These are phyloP conservation scores for Stenurella melanura DNA, from an alignment of 2,888 invertebrate genomes.

Conservation along the genomic window DNA sequence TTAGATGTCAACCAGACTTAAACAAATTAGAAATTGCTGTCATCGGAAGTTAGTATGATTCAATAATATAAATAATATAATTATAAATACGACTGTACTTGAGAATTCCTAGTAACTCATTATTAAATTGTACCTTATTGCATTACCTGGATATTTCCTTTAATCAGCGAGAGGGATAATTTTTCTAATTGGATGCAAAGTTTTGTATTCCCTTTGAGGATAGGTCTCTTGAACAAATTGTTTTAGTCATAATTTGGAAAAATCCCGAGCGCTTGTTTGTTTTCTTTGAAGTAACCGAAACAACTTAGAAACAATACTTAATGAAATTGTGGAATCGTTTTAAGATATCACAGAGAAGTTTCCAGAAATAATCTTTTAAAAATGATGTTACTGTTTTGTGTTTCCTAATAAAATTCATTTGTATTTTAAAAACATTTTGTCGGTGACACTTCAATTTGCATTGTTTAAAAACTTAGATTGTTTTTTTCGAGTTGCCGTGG, in stretches of 20 bases:
- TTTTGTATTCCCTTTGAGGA: background rate
- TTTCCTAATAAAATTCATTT: conserved; percentile 32
- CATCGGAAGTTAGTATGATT: too few species aligned
- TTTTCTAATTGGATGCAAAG: background rate
- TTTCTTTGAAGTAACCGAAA: conserved; percentile 10
- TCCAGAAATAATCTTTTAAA: conserved; percentile 10
- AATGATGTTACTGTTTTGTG: conserved; percentile 17
- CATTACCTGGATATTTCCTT: background rate
- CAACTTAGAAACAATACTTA: background rate
- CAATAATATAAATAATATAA: background rate
- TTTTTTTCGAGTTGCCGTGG: conserved; percentile 51
- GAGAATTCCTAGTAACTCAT: background rate
- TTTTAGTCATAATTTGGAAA: conserved; percentile 23
- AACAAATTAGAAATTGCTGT: too few species aligned
- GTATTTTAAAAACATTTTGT: conserved; percentile 44
- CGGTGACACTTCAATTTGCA: conserved; percentile 57
- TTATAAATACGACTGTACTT: background rate
- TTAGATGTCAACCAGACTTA: too few species aligned
- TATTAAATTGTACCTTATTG: background rate
- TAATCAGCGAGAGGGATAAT: background rate
- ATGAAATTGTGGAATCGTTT: conserved; percentile 8
- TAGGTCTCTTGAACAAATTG: conserved; percentile 37
- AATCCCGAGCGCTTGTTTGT: conserved; percentile 11
- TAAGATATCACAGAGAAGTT: background rate
- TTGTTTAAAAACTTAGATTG: conserved; percentile 59